Conservation (phyloP, 2,797 vertebrate species). For the Paratrypauchen microcephalus region DNA sequence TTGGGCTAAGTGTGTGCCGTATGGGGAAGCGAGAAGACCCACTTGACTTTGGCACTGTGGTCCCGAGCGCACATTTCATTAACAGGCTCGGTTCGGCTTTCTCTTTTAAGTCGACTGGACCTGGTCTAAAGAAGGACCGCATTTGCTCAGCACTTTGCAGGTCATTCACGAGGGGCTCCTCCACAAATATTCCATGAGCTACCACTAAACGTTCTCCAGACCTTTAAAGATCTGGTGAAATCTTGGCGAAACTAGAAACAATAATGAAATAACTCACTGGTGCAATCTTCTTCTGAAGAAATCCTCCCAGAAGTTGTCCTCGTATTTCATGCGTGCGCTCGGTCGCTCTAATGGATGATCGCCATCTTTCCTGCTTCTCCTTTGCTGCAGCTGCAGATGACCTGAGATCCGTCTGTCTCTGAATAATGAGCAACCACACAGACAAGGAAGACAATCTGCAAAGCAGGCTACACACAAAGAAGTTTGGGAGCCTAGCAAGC, state of each 20-base stretch:
- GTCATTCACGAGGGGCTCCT: conserved; percentile 79
- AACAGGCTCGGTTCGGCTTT: conserved; percentile 70
- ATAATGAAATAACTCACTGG: conserved; percentile 64
- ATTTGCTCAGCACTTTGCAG: conserved; percentile 73
- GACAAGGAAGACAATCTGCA: conserved; percentile 97
- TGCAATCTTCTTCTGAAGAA: conserved; percentile 78
- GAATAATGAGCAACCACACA: conserved; percentile 99
- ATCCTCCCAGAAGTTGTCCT: conserved; percentile 89
- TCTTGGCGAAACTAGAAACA: conserved; percentile 67
- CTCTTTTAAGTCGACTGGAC: conserved; percentile 75
- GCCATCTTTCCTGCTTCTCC: conserved; percentile 98
- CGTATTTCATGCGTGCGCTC: conserved; percentile 93
- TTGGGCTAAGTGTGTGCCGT: conserved; percentile 22
- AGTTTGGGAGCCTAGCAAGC: conserved; percentile 86
- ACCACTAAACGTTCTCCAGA: conserved; percentile 76
- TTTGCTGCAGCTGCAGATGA: conserved; percentile 96
- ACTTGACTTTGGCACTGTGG: conserved; percentile 73
- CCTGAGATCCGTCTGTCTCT: conserved; percentile 99
- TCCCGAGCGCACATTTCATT: conserved; percentile 71
- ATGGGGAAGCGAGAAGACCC: conserved; percentile 65
- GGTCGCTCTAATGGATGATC: conserved; percentile 98
- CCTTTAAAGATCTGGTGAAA: conserved; percentile 69
- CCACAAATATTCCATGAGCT: conserved; percentile 74
- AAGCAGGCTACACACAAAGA: conserved; percentile 93
- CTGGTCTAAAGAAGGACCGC: conserved; percentile 60